Evolutionary conservation across 1,140 invertebrate genomes (phyloP), one percentile per base, ranked within the genome.

Genomic region (Theocolax elegans): DNA sequence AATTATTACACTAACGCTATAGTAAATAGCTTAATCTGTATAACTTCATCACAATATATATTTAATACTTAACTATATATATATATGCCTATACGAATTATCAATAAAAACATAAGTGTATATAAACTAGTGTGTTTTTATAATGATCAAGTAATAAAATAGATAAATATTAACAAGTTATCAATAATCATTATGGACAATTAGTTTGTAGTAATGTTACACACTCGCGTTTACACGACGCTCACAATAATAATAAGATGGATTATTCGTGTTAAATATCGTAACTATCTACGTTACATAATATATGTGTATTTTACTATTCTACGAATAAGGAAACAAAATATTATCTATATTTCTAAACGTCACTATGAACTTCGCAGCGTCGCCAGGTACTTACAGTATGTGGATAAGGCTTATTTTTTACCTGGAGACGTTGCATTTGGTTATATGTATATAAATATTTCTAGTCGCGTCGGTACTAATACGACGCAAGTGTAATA

Each of bases 271-370:
- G 15, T 63, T 54, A 38, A 82, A 77, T 80, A 77, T 80, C 73
- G 63, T 80, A 64, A 81, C 79, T 81, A 81, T 79, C 81, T 83
- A 83, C 81, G 48, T 76, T 71, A n/a, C n/a, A n/a, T n/a, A 6
- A 72, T 79, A 79, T 80, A 79, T 76, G 76, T 51, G 42, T 60
- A 15, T 35, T 35, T 6, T 79, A 83, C 82, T 81, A 67, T 75
- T 79, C 80, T 81, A 83, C 76, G 40, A 74, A 72, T 76, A 75
- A 77, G 77, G 9, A 40, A 10, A 25, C 23, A 49, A 21, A 64
- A 65, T 46, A n/a, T 59, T 70, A 25, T 54, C 51, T 69, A 68
- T 63, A 23, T 29, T 48, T 64, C 60, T 70, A 70, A 70, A 38
- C 51, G 49, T 19, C 51, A 46, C 48, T 70, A 63, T 29, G 48